A percentile compares a stretch with the other conserved stretches of the same genome.
Evolutionary conservation across 2,888 invertebrate species (phyloP).

Genomic region (Brachylomia viminalis): DNA sequence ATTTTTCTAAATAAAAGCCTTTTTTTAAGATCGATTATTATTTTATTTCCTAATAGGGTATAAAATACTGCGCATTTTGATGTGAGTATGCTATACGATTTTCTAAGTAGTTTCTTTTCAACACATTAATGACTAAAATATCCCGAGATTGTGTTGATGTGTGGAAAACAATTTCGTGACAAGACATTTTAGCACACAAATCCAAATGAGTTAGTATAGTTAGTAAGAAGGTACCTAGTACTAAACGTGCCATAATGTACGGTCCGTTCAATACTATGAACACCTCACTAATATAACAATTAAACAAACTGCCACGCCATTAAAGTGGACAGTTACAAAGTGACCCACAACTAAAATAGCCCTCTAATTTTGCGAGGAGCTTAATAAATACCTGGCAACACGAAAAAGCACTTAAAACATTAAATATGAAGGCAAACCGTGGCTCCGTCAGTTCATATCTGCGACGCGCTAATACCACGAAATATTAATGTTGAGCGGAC

Average conservation of each 20-base stretch:
- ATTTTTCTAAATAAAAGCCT: no score
- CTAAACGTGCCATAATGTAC: neutral
- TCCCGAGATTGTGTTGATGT: no score
- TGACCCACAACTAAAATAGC: conserved; percentile 63
- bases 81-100: no score
- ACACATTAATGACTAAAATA: no score
- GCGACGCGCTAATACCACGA: conserved; percentile 59
- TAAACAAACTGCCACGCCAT: conserved; percentile 50
- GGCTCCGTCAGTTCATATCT: conserved; percentile 75
- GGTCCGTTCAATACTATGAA: neutral
- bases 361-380: conserved; percentile 61
- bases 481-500: conserved; percentile 74
- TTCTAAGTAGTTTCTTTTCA: no score
- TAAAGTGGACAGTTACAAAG: conserved; percentile 60
- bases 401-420: conserved; percentile 86
- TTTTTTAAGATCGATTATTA: no score
- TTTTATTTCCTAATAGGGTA: no score
- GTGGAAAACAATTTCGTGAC: neutral
- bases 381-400: conserved; percentile 74
- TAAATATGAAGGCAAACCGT: conserved; percentile 82
- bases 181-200: neutral
- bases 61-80: no score
- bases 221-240: no score
- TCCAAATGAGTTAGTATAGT: neutral
- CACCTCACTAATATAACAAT: conserved; percentile 48